Percentiles rank a stretch among this genome's conserved stretches.
Conservation (phyloP, 2,113 vertebrate species). For the Seriola dumerili region DNA sequence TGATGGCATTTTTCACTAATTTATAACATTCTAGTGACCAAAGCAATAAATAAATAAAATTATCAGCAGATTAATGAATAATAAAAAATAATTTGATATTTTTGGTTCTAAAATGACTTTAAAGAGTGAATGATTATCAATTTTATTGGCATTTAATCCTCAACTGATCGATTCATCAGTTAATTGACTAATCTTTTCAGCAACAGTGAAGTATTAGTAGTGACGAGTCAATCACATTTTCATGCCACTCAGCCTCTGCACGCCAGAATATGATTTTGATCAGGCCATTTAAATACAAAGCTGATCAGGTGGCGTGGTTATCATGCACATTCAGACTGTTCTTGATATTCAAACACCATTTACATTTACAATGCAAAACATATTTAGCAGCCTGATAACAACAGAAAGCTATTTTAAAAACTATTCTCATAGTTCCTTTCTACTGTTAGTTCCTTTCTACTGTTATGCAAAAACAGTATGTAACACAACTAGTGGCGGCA, state of each 20-base stretch:
- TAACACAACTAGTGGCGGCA: neutral
- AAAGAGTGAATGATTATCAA: neutral
- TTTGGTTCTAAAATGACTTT: neutral
- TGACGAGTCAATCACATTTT: neutral
- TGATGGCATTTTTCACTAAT: no score
- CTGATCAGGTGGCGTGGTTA: neutral
- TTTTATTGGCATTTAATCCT: neutral
- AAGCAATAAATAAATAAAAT: neutral
- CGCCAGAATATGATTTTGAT: neutral
- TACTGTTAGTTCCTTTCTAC: slow-evolving; percentile 16
- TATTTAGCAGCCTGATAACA: slow-evolving; percentile 11
- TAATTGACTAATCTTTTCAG: neutral
- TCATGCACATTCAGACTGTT: neutral
- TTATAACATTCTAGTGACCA: neutral
- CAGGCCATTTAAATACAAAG: neutral
- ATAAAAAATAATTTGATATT: neutral
- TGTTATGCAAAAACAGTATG: slow-evolving; percentile 32
- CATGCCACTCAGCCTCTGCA: neutral
- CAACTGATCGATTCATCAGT: neutral
- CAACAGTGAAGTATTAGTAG: neutral
- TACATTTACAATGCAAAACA: slow-evolving; percentile 10
- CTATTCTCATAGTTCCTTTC: neutral
- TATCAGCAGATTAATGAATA: neutral
- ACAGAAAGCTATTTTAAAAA: slow-evolving; percentile 10
- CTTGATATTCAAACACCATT: neutral